Conservation (phyloP, 2,888 invertebrate species). For the Latheticus oryzae region DNA sequence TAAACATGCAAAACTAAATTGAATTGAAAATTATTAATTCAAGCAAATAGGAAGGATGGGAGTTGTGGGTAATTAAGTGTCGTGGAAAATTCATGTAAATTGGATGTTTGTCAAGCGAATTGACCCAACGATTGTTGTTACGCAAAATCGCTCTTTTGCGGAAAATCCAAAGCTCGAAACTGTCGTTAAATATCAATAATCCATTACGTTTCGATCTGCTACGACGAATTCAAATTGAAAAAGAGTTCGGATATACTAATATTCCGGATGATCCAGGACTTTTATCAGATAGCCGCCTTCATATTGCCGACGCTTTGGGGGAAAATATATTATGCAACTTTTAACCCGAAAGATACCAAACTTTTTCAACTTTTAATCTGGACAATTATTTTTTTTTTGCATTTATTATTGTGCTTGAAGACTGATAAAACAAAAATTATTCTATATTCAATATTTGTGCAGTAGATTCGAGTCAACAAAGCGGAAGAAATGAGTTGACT, state of each 20-base stretch:
- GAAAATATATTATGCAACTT: slow-evolving; percentile 35
- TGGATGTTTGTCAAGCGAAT: not conserved
- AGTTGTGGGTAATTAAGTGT: slow-evolving; percentile 11
- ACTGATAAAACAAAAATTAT: slow-evolving; percentile 17
- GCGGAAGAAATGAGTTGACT: no score
- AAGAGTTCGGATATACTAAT: slow-evolving; percentile 24
- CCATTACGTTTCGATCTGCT: slow-evolving; percentile 15
- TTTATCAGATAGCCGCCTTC: slow-evolving; percentile 30
- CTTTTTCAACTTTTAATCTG: slow-evolving; percentile 28
- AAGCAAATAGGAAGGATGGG: slow-evolving; percentile 10
- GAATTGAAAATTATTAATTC: slow-evolving; percentile 28
- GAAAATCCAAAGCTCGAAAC: not conserved
- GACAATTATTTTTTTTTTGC: not conserved
- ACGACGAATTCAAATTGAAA: slow-evolving; percentile 27
- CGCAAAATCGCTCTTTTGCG: not conserved
- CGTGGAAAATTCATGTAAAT: not conserved
- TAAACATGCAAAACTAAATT: slow-evolving; percentile 23
- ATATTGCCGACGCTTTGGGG: slow-evolving; percentile 29
- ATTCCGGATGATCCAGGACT: slow-evolving; percentile 33
- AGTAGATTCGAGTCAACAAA: no score
- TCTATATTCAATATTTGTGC: slow-evolving; percentile 30
- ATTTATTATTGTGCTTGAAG: not conserved
- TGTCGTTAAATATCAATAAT: slow-evolving; percentile 21
- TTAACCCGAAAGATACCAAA: slow-evolving; percentile 20
- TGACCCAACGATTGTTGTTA: not conserved